phyloP scores from a whole-genome alignment of 2,797 vertebrate genomes.

The Acridotheres tristis region DNA sequence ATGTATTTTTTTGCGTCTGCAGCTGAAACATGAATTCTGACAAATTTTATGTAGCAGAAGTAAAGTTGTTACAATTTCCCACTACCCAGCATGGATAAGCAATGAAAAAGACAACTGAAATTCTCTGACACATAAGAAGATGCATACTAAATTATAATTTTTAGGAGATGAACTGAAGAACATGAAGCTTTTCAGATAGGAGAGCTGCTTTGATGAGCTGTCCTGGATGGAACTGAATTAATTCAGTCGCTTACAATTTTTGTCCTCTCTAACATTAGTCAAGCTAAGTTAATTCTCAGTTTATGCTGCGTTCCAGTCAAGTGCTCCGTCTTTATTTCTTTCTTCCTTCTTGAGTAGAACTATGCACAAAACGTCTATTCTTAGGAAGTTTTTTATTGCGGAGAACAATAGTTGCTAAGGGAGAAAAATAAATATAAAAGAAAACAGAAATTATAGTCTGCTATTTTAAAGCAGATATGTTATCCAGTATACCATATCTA shows the following conservation, averaged over 20 bases:
- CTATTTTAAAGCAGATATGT: not conserved
- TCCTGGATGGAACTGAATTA: not conserved
- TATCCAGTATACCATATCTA: not conserved
- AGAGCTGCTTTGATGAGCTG: not conserved
- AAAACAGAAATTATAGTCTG: not conserved
- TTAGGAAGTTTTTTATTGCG: not conserved
- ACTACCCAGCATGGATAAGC: not conserved
- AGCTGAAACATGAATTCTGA: not conserved
- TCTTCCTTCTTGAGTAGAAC: conserved; percentile 6
- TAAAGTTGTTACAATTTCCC: not conserved
- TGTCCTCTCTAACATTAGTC: not conserved
- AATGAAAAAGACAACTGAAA: not conserved
- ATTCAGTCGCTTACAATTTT: not conserved
- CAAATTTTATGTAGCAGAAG: not conserved
- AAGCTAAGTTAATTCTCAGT: not conserved
- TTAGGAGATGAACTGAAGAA: not conserved
- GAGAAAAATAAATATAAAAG: not conserved
- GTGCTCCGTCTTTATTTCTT: not conserved
- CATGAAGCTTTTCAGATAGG: not conserved
- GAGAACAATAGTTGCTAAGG: not conserved
- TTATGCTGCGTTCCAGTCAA: not conserved
- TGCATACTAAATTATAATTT: not conserved
- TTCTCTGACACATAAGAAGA: not conserved
- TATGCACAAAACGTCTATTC: not conserved
- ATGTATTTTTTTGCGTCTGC: not conserved